Conservation (phyloP, 1,140 invertebrate genomes). For the Drosophila suzukii region DNA sequence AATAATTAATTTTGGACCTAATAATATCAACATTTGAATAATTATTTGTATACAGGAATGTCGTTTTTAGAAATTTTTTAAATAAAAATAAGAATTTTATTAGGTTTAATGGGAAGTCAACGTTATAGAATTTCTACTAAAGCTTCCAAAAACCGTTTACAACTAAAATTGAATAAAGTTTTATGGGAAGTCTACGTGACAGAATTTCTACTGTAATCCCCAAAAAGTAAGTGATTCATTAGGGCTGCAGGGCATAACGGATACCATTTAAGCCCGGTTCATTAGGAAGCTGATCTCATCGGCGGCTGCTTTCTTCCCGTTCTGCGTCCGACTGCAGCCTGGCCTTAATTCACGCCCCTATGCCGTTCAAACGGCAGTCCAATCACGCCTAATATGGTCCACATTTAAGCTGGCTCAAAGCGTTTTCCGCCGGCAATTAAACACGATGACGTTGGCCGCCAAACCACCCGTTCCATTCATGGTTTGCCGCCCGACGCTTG, state of each 20-base stretch:
- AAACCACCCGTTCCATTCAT: constrained; percentile 38
- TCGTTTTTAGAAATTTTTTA: too few relatives aligned
- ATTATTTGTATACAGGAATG: too few relatives aligned
- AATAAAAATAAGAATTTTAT: too few relatives aligned
- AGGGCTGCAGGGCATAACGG: neutral
- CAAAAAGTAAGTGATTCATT: constrained; percentile 15
- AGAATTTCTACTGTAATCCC: neutral
- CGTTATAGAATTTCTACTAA: too few relatives aligned
- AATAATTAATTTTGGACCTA: too few relatives aligned
- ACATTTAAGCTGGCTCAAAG: constrained; percentile 44
- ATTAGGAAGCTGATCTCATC: constrained; percentile 37
- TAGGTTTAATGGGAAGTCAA: too few relatives aligned
- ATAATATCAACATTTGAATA: too few relatives aligned
- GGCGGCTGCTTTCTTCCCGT: constrained; percentile 19
- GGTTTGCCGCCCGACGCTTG: constrained; percentile 3
- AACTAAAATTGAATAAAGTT: neutral
- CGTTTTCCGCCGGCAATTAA: constrained; percentile 52
- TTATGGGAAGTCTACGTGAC: neutral
- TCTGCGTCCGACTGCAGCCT: constrained; percentile 46
- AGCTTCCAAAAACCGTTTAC: neutral
- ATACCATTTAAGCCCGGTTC: constrained; percentile 13
- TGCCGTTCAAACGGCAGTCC: constrained; percentile 53
- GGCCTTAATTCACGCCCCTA: constrained; percentile 77
- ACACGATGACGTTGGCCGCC: constrained; percentile 72
- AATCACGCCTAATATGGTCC: constrained; percentile 65